A percentile compares a stretch with the other conserved stretches of the same genome.
Evolutionary conservation across 2,888 invertebrate genomes (phyloP).

Genomic region (Catocala fraxini): DNA sequence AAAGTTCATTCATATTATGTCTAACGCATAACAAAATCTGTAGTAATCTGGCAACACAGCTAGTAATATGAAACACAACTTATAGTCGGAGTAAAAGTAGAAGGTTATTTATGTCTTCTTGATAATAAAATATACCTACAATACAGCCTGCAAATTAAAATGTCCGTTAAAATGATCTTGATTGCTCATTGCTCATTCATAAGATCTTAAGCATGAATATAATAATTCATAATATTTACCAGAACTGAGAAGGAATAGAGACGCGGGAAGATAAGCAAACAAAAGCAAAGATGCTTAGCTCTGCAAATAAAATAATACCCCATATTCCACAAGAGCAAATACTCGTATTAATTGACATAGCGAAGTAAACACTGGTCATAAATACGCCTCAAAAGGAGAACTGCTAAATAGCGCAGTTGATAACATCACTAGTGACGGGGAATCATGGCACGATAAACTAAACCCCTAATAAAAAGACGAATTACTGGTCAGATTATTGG

Average conservation of each 20-base stretch:
- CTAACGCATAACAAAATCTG: conserved; percentile 9
- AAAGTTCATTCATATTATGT: conserved; percentile 30
- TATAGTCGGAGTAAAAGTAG: conserved; percentile 17
- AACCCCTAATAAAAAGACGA: conserved; percentile 78
- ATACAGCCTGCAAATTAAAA: background rate
- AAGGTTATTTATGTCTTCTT: conserved; percentile 1
- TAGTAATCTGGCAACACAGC: conserved; percentile 3
- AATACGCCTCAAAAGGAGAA: conserved; percentile 59
- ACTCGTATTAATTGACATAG: conserved; percentile 56
- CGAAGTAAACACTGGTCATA: conserved; percentile 62
- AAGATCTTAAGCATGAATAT: background rate
- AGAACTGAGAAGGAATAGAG: background rate
- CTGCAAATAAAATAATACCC: conserved; percentile 25
- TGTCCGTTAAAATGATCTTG: background rate
- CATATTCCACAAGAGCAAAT: conserved; percentile 42
- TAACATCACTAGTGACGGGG: conserved; percentile 74
- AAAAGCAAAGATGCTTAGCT: conserved; percentile 12
- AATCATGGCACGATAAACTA: conserved; percentile 76
- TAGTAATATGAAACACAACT: conserved; percentile 8
- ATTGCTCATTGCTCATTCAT: background rate
- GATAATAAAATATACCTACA: background rate
- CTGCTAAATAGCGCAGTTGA: conserved; percentile 69
- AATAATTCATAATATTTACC: background rate
- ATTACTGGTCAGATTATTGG: conserved; percentile 79
- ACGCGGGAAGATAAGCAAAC: conserved; percentile 7